Evolutionary conservation across 2,797 vertebrate species (phyloP).

Genomic region (Clarias laeviceps): DNA sequence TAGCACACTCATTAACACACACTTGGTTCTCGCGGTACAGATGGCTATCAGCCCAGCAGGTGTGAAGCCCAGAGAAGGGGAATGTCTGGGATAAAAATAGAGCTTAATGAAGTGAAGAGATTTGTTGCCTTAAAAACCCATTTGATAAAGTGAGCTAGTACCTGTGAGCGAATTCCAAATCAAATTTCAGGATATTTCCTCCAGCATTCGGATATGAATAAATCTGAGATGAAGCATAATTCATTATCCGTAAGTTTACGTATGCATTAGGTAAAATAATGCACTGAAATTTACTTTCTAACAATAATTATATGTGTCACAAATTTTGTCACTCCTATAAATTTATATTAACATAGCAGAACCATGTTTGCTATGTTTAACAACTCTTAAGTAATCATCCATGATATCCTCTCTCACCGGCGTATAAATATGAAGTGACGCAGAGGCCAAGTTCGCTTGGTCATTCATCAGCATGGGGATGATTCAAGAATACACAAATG

Average conservation of each 20-base stretch:
- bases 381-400: neutral
- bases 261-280: no score
- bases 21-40: neutral
- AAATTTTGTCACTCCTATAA: neutral
- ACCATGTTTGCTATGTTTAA: neutral
- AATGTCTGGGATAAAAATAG: slow-evolving; percentile 32
- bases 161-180: slow-evolving; percentile 15
- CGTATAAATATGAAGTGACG: neutral
- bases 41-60: slow-evolving; percentile 35
- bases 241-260: neutral
- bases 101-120: slow-evolving; percentile 35
- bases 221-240: neutral
- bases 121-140: slow-evolving; percentile 31
- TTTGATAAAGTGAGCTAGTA: slow-evolving; percentile 11
- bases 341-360: no score
- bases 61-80: slow-evolving; percentile 3
- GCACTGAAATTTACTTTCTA: neutral
- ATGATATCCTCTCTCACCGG: neutral
- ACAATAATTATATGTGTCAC: neutral
- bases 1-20: slow-evolving; percentile 42
- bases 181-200: slow-evolving; percentile 2
- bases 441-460: neutral
- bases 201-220: neutral
- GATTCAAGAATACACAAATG: slow-evolving; percentile 4
- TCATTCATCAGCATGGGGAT: neutral